Percentiles rank a stretch among this genome's conserved stretches.
Evolutionary conservation across 1,140 invertebrate genomes (phyloP).

Genomic region (Samia ricini): DNA sequence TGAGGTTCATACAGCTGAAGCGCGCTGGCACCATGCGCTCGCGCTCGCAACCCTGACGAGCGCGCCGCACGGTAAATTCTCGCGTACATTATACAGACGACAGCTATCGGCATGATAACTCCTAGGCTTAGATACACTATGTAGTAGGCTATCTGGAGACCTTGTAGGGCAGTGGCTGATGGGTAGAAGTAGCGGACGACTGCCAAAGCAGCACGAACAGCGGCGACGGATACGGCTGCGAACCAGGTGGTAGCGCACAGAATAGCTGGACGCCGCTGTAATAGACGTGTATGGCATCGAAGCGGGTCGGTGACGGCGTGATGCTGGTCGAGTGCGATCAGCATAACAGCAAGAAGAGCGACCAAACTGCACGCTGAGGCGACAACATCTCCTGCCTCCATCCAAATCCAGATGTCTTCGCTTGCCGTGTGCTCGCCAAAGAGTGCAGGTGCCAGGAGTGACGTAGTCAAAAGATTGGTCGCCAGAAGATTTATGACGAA

Average conservation of each 20-base stretch:
- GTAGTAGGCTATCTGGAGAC: slow-evolving; percentile 58
- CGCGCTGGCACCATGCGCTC: slow-evolving; percentile 62
- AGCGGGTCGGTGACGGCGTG: slow-evolving; percentile 92
- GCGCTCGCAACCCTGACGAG: slow-evolving; percentile 59
- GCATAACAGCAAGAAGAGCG: slow-evolving; percentile 82
- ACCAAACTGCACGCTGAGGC: slow-evolving; percentile 62
- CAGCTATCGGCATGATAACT: slow-evolving; percentile 47
- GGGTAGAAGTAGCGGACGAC: slow-evolving; percentile 46
- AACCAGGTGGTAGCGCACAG: slow-evolving; percentile 85
- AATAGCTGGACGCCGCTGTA: slow-evolving; percentile 83
- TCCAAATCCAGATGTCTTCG: slow-evolving; percentile 37
- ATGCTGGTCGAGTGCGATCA: slow-evolving; percentile 92
- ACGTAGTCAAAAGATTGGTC: slow-evolving; percentile 72
- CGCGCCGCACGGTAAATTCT: slow-evolving; percentile 70
- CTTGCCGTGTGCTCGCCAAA: slow-evolving; percentile 62
- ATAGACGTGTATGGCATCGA: slow-evolving; percentile 88
- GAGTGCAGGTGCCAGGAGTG: slow-evolving; percentile 68
- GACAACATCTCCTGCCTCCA: slow-evolving; percentile 59
- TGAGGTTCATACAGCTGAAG: slow-evolving; percentile 62
- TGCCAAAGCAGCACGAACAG: slow-evolving; percentile 58
- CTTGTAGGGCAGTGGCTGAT: slow-evolving; percentile 37
- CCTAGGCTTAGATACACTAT: slow-evolving; percentile 59
- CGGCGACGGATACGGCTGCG: slow-evolving; percentile 78
- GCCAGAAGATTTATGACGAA: slow-evolving; percentile 76
- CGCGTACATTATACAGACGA: slow-evolving; percentile 70